Conservation (phyloP, 2,888 invertebrate species). For the Odontocolon sp. region DNA sequence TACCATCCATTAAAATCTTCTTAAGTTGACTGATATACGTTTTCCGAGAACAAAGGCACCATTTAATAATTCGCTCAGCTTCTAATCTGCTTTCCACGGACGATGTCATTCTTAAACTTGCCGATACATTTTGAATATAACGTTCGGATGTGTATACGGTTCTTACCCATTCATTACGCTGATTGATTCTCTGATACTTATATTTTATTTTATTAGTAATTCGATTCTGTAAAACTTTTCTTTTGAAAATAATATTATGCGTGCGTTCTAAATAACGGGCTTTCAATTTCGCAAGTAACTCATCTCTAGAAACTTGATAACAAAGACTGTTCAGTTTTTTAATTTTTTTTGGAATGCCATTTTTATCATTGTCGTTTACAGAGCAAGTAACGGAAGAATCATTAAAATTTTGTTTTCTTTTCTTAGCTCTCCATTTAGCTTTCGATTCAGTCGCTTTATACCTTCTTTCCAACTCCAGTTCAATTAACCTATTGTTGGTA, state of each 20-base stretch:
- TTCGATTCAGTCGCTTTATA: neutral
- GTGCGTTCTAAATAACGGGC: no score
- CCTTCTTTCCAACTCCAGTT: neutral
- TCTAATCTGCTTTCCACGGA: neutral
- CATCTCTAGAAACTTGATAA: no score
- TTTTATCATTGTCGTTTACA: neutral
- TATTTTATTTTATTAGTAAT: no score
- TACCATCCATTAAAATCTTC: neutral
- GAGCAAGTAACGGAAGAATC: neutral
- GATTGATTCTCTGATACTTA: no score
- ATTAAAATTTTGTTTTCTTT: neutral
- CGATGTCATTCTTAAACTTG: neutral
- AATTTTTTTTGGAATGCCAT: no score
- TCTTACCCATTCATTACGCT: neutral
- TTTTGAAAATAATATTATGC: no score
- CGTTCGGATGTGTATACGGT: neutral
- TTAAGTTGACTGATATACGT: neutral
- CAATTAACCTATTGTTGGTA: neutral
- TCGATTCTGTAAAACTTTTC: no score
- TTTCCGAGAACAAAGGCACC: neutral
- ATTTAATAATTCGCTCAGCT: neutral
- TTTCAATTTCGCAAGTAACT: no score
- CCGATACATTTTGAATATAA: neutral
- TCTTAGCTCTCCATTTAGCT: neutral
- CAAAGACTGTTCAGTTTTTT: no score